A percentile compares a stretch with the other conserved stretches of the same genome.
Conservation (phyloP, 2,797 vertebrate genomes). For the Mus spretus region DNA sequence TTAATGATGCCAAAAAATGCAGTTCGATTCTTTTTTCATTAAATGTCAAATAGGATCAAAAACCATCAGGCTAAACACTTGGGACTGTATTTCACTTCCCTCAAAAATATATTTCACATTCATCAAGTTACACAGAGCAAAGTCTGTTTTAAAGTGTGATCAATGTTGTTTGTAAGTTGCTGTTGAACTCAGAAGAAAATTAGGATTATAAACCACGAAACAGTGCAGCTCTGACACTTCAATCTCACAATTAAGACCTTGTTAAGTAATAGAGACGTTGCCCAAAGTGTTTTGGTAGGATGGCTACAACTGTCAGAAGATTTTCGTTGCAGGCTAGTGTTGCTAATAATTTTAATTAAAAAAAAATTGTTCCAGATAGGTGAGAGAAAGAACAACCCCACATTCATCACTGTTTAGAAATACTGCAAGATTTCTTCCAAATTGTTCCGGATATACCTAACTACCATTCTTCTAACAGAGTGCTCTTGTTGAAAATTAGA, state of each 20-base stretch:
- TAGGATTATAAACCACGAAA: constrained; percentile 5
- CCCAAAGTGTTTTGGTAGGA: background rate
- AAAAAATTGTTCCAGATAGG: background rate
- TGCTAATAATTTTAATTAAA: background rate
- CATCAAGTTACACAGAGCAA: constrained; percentile 29
- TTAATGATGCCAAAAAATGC: constrained; percentile 22
- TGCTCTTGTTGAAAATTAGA: constrained; percentile 14
- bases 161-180: constrained; percentile 43
- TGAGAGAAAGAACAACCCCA: background rate
- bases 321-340: background rate
- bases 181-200: constrained; percentile 38
- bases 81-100: constrained; percentile 43
- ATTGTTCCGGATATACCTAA: background rate
- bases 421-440: background rate
- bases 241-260: constrained; percentile 42
- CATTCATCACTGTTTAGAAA: constrained; percentile 8
- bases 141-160: constrained; percentile 29
- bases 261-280: constrained; percentile 8
- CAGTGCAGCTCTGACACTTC: constrained; percentile 16
- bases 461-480: background rate
- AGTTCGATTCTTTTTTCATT: constrained; percentile 22
- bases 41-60: constrained; percentile 45
- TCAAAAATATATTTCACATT: constrained; percentile 42
- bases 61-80: constrained; percentile 55
- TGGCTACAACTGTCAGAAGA: background rate